Evolutionary conservation across 1,140 invertebrate species (phyloP).

Genomic region (Drosophila littoralis): DNA sequence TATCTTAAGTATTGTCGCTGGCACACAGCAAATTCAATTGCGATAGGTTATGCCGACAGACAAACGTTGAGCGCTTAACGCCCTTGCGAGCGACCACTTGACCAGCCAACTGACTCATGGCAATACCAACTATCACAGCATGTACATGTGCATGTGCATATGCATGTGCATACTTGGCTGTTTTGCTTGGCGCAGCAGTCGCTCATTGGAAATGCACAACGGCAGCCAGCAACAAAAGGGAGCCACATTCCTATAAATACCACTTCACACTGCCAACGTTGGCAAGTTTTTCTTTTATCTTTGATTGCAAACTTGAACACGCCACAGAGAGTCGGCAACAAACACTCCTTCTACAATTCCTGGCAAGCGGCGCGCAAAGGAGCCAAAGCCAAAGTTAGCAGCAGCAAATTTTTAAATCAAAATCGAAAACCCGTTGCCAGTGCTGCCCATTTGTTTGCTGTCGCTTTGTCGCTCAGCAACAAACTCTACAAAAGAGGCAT

Average conservation of each 20-base stretch:
- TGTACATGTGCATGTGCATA: neutral
- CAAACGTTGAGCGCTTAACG: conserved; percentile 1
- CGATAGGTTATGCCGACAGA: conserved; percentile 10
- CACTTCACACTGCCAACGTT: conserved; percentile 68
- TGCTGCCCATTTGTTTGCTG: conserved; percentile 61
- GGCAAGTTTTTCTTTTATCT: conserved; percentile 77
- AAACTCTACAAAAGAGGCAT: conserved; percentile 43
- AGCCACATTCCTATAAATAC: conserved; percentile 79
- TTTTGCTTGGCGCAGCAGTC: neutral
- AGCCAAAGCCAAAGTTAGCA: conserved; percentile 12
- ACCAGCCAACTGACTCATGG: conserved; percentile 43
- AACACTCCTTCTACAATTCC: conserved; percentile 39
- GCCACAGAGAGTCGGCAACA: conserved; percentile 29
- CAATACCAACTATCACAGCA: neutral
- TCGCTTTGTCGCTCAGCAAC: conserved; percentile 45
- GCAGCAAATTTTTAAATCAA: conserved; percentile 33
- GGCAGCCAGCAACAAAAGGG: conserved; percentile 36
- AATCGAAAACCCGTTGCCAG: conserved; percentile 62
- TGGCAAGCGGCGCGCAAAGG: conserved; percentile 20
- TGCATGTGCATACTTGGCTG: neutral
- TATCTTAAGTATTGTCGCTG: neutral
- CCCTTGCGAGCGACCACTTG: conserved; percentile 23
- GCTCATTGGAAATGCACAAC: conserved; percentile 69
- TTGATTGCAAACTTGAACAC: conserved; percentile 74
- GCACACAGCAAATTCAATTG: conserved; percentile 6